A percentile compares a stretch with the other conserved stretches of the same genome.
Evolutionary conservation across 1,140 invertebrate species (phyloP).

Genomic region (Chionoecetes opilio): DNA sequence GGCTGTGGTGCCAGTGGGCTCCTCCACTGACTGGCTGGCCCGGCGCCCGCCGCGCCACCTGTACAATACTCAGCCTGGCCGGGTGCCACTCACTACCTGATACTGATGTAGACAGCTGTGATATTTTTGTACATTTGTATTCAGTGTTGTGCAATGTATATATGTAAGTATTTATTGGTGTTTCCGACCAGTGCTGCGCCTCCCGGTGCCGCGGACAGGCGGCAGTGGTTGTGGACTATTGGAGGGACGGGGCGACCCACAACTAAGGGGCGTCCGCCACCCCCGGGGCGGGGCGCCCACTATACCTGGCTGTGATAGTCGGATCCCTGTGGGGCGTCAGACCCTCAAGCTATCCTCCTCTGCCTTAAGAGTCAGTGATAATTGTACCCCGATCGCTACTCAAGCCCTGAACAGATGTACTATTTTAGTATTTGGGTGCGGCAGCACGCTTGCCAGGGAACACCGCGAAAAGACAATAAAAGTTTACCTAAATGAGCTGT

Average conservation of each 20-base stretch:
- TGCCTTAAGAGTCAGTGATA: not conserved
- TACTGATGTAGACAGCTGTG: conserved; percentile 75
- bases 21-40: not conserved
- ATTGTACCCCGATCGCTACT: not conserved
- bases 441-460: conserved; percentile 62
- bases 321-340: not conserved
- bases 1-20: not conserved
- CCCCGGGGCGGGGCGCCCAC: not conserved
- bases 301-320: not conserved
- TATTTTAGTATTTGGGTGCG: conserved; percentile 42
- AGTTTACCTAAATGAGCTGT: conserved; percentile 3
- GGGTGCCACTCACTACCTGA: conserved; percentile 57
- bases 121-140: conserved; percentile 80
- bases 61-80: conserved; percentile 20
- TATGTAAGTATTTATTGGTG: conserved; percentile 78
- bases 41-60: not conserved
- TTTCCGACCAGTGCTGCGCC: conserved; percentile 37
- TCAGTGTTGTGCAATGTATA: conserved; percentile 79
- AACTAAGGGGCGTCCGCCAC: not conserved
- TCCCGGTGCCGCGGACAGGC: not conserved
- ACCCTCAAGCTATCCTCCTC: conserved; percentile 2
- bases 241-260: not conserved
- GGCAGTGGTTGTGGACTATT: not conserved
- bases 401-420: conserved; percentile 37
- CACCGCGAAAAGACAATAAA: conserved; percentile 73